Evolutionary conservation across 1,140 invertebrate species (phyloP), one percentile per base, ranked within the genome.

Genomic region (Drosophila suzukii): DNA sequence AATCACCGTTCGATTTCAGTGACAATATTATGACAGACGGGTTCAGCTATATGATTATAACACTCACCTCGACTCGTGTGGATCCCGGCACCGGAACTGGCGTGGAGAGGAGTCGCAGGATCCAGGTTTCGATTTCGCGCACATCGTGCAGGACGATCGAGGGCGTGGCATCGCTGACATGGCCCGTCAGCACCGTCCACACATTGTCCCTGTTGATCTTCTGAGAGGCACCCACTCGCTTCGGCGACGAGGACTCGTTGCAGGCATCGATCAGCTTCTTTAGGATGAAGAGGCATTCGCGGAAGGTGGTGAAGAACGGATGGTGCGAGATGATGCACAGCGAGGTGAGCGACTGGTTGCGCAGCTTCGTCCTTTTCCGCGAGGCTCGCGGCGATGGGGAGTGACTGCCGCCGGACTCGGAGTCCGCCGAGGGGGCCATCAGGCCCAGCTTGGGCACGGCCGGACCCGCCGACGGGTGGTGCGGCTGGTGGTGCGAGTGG

Each of bases 51-150:
- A 17, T 43, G 4, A 15, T 27, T 8, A 5, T n/a, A n/a, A 2
- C 4, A 86, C 75, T 86, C 93, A 97, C 96, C 93, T 99, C 97
- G 10, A 99, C 95, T 88, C 97, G 95, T 11, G 98, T 99, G 93
- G 98, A 99, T 27, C 97, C 97, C 20, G 98, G 98, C 27, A 99
- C 97, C 5, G 98, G 98, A 27, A 99, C 98, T 1, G 99, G 99
- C 51, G 98, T 97, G 78, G 98, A 99, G 27, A 99, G 94, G 8
- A 99, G 93, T 56, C 98, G 94, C 39, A 99, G 93, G 72, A 99
- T 99, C 98, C 99, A 99, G 0, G 98, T 99, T 93, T 99, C 99
- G 63, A 99, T 98, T 93, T 99, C 98, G 61, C 97, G 94, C 6
- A 99, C 97, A 93, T 99, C 98, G 91, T 98, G 98, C 80, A 99